Conservation (phyloP, 2,797 vertebrate genomes). For the Catostomus latipinnis region DNA sequence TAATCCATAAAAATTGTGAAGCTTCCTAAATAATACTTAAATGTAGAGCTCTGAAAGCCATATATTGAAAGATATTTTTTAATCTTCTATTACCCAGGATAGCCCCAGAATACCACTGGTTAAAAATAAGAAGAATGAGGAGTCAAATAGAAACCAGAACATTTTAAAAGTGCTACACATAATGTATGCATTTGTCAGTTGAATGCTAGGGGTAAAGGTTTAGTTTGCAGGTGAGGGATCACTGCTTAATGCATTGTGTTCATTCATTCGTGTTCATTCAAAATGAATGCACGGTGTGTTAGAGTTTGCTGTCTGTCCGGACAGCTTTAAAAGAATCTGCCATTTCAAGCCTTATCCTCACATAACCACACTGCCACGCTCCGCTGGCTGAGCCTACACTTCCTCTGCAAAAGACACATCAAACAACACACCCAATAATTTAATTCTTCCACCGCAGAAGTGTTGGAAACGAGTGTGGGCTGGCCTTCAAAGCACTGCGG, state of each 20-base stretch:
- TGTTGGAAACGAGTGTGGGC: neutral
- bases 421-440: slow-evolving; percentile 42
- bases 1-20: neutral
- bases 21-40: neutral
- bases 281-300: slow-evolving; percentile 1
- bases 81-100: too few relatives aligned
- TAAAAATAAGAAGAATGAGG: neutral
- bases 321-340: slow-evolving; percentile 36
- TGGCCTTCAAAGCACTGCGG: slow-evolving; percentile 8
- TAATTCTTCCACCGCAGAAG: slow-evolving; percentile 13
- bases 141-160: neutral
- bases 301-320: neutral
- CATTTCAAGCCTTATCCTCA: slow-evolving; percentile 43
- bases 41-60: neutral
- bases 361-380: slow-evolving; percentile 16
- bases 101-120: neutral
- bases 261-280: slow-evolving; percentile 12
- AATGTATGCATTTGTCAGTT: slow-evolving; percentile 13
- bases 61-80: neutral
- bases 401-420: slow-evolving; percentile 34
- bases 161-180: slow-evolving; percentile 4
- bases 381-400: neutral
- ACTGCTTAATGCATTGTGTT: slow-evolving; percentile 6
- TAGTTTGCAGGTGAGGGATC: neutral
- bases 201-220: slow-evolving; percentile 20